Evolutionary conservation across 2,888 invertebrate genomes (phyloP), one percentile per base, ranked within the genome.

Genomic region (Hanleya hanleyi): DNA sequence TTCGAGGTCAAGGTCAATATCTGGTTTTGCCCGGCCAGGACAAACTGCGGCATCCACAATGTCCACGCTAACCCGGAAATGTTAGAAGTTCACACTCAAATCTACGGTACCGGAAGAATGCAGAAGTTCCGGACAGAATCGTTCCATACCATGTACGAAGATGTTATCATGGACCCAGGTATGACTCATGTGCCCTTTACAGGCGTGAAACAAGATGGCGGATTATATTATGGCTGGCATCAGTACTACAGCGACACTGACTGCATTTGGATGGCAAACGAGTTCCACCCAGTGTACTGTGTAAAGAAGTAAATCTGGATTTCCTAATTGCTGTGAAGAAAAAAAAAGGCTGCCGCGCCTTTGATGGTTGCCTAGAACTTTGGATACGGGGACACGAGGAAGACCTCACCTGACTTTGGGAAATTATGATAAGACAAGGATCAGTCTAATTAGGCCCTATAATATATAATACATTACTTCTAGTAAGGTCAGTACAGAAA

Each of bases 21-120:
- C 12, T 57, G 57, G 57, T 57, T 57, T 57, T 57, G 57, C 26
- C 57, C 57, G 4, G 57, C 22, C 26, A 22, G 15, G 32, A 29
- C 57, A 22, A 57, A 57, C 57, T 57, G 29, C 29, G 57, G 57
- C 29, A 57, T 57, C 26, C 57, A 57, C 57, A 57, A 57, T 57
- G 57, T 4, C 57, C 57, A 26, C 5, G 15, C 41, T 32, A 22
- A 51, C 12, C 51, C 22, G 51, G 51, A 51, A 26, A 57, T 57
- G 32, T 9, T 57, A 15, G 57, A 57, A 57, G 29, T 57, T 2
- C 57, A 57, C 29, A 57, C 57, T 4, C 57, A 57, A 29, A 57
- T 57, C 7, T 57, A 57, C 57, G 57, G 57, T 29, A 57, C 57
- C 15, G 57, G 57, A 15, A 22, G 57, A 3, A 57, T 7, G 57